Percentiles rank a stretch among this genome's conserved stretches.
Evolutionary conservation across 2,888 invertebrate genomes (phyloP).

Genomic region (Teleiodes luculella): DNA sequence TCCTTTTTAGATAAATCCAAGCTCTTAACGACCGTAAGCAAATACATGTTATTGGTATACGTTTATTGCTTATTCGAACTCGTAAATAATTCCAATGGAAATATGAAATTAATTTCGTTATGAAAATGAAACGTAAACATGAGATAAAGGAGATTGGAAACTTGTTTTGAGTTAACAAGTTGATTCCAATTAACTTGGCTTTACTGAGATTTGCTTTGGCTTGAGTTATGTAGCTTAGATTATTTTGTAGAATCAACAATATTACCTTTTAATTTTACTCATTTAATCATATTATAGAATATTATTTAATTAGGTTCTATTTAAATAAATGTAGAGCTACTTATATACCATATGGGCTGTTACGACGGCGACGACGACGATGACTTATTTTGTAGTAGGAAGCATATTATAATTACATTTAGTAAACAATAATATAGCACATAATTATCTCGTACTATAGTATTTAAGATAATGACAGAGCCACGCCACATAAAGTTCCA

Average conservation of each 20-base stretch:
- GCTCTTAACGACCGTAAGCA: slow-evolving; percentile 73
- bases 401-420: background rate
- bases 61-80: slow-evolving; percentile 74
- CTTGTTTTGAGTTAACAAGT: slow-evolving; percentile 15
- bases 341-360: too few species aligned
- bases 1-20: slow-evolving; percentile 76
- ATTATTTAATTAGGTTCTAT: too few species aligned
- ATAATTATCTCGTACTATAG: too few species aligned
- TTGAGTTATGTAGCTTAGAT: background rate
- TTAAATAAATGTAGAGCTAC: background rate
- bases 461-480: background rate
- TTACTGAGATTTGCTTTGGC: slow-evolving; percentile 7
- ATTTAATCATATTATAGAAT: too few species aligned
- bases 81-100: slow-evolving; percentile 72
- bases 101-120: slow-evolving; percentile 73
- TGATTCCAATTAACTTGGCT: slow-evolving; percentile 15
- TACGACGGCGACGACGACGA: too few species aligned
- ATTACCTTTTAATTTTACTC: background rate
- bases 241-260: background rate
- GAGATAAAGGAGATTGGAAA: slow-evolving; percentile 19
- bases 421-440: background rate
- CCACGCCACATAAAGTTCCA: background rate
- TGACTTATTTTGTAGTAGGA: too few species aligned
- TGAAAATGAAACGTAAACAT: slow-evolving; percentile 55
- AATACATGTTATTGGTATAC: slow-evolving; percentile 74